These are phyloP conservation scores for Semaprochilodus insignis DNA, from an alignment of 2,797 vertebrate species.

Conservation along the genomic window DNA sequence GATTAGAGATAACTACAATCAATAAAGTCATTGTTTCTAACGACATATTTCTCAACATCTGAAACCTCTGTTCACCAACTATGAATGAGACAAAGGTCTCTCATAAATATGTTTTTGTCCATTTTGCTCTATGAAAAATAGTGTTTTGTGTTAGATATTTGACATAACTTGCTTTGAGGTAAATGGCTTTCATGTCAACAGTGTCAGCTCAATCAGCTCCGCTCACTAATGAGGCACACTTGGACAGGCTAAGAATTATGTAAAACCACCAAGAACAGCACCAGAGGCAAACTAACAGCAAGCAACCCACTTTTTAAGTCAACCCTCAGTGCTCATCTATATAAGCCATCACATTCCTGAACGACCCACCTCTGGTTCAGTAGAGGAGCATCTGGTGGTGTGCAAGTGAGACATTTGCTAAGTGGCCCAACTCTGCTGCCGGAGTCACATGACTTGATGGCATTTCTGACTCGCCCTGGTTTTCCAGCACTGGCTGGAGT, in stretches of 20 bases:
- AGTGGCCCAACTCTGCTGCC: slow-evolving; percentile 45
- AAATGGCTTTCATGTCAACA: neutral
- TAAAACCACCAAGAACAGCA: too few species aligned
- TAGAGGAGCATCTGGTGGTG: slow-evolving; percentile 10
- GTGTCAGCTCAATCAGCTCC: too few species aligned
- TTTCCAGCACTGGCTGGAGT: slow-evolving; percentile 58
- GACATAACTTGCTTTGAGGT: neutral
- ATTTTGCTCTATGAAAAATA: neutral
- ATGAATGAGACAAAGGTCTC: neutral
- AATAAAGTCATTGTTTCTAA: neutral
- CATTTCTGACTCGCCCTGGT: slow-evolving; percentile 54
- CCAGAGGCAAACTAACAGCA: too few species aligned
- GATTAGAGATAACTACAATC: neutral
- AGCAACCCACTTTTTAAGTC: too few species aligned
- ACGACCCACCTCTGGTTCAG: too few species aligned
- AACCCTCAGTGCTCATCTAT: too few species aligned
- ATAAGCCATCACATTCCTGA: too few species aligned
- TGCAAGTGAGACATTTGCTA: slow-evolving; percentile 64
- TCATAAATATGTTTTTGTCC: too few species aligned
- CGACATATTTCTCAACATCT: neutral
- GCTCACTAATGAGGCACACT: too few species aligned
- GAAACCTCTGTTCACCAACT: neutral
- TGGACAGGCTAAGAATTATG: too few species aligned
- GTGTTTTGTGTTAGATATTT: neutral
- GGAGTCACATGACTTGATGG: slow-evolving; percentile 60